A percentile compares a stretch with the other conserved stretches of the same genome.
Evolutionary conservation across 1,140 invertebrate species (phyloP).

Genomic region (Aphidius gifuensis): DNA sequence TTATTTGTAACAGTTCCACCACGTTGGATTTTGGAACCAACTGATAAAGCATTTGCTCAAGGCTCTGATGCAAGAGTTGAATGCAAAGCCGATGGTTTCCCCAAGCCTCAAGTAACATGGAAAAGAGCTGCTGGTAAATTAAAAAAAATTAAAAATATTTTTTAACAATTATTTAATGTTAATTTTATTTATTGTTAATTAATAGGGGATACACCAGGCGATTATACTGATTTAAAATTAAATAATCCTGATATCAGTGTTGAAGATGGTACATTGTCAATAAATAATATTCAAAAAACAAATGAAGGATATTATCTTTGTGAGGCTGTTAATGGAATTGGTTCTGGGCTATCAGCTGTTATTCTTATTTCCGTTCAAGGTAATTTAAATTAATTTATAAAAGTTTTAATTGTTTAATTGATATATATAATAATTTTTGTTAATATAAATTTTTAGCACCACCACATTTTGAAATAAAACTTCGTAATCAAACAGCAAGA

Average conservation of each 20-base stretch:
- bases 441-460: constrained; percentile 64
- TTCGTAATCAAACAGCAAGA: constrained; percentile 84
- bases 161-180: neutral
- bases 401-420: neutral
- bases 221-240: constrained; percentile 87
- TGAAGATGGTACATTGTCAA: constrained; percentile 84
- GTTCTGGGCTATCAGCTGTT: constrained; percentile 88
- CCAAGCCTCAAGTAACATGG: constrained; percentile 89
- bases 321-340: constrained; percentile 93
- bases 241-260: constrained; percentile 86
- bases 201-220: constrained; percentile 80
- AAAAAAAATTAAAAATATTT: constrained; percentile 13
- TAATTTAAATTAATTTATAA: constrained; percentile 43
- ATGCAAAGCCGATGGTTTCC: constrained; percentile 94
- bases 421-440: constrained; percentile 15
- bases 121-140: constrained; percentile 86
- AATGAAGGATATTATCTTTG: constrained; percentile 95
- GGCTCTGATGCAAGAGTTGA: constrained; percentile 88
- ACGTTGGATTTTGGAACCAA: constrained; percentile 93
- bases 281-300: constrained; percentile 85
- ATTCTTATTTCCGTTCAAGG: constrained; percentile 90
- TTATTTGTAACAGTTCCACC: constrained; percentile 76
- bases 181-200: constrained; percentile 25
- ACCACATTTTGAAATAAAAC: constrained; percentile 90
- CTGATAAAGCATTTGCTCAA: constrained; percentile 92